Conservation (phyloP, 2,113 vertebrate species). For the Notarius lentiginosus region DNA sequence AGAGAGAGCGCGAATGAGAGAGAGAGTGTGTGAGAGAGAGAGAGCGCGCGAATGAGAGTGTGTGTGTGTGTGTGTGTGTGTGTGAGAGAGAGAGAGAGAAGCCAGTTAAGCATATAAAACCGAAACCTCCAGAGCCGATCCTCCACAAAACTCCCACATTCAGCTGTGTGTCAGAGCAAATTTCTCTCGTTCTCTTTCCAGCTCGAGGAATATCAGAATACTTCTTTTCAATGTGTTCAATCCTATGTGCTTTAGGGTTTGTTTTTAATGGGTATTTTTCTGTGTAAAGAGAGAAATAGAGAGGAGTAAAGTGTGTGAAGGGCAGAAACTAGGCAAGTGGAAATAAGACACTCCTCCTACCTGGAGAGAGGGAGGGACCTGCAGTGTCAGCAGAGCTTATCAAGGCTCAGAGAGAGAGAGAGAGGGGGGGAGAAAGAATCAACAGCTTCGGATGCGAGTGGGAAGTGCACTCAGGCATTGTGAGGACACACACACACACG, state of each 20-base stretch:
- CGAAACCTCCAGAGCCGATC: slow-evolving; percentile 54
- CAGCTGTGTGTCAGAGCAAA: not conserved
- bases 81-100: not conserved
- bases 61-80: no score
- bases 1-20: no score
- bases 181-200: not conserved
- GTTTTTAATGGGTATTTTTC: not conserved
- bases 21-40: no score
- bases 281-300: not conserved
- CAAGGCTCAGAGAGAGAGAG: slow-evolving; percentile 56
- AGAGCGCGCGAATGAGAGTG: no score
- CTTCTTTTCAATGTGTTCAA: not conserved
- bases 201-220: not conserved
- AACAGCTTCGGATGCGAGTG: slow-evolving; percentile 51
- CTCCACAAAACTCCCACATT: slow-evolving; percentile 44
- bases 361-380: slow-evolving; percentile 66
- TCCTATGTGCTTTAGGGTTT: not conserved
- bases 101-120: slow-evolving; percentile 65
- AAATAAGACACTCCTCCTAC: slow-evolving; percentile 63
- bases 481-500: slow-evolving; percentile 55
- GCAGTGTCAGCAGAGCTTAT: slow-evolving; percentile 62
- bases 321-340: slow-evolving; percentile 41
- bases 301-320: slow-evolving; percentile 20
- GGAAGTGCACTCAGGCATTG: slow-evolving; percentile 56
- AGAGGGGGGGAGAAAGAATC: slow-evolving; percentile 49